phyloP scores from a whole-genome alignment of 2,797 vertebrate genomes.

The Cichlasoma orientale region DNA sequence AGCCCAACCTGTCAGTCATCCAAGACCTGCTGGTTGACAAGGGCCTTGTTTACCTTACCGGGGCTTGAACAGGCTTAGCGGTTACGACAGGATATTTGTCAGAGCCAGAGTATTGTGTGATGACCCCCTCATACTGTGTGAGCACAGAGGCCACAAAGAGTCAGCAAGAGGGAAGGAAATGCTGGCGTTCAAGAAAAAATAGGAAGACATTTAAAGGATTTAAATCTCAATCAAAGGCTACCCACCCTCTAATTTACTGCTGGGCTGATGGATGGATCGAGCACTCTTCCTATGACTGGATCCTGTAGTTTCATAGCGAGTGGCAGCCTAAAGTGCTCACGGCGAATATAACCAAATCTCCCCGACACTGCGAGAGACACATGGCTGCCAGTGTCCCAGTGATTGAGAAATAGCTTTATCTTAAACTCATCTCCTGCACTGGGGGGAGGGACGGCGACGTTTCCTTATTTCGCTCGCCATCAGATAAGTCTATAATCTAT shows the following conservation, averaged over 20 bases:
- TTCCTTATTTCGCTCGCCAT: constrained; percentile 52
- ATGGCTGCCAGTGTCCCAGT: constrained; percentile 16
- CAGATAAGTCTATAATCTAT: constrained; percentile 71
- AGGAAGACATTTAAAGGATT: neutral
- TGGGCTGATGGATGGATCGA: constrained; percentile 51
- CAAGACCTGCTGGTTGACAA: constrained; percentile 65
- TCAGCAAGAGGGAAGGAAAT: constrained; percentile 19
- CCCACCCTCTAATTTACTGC: constrained; percentile 18
- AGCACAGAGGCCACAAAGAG: neutral
- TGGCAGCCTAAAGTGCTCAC: constrained; percentile 13
- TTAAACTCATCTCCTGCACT: constrained; percentile 61
- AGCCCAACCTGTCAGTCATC: constrained; percentile 57
- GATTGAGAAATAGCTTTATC: constrained; percentile 69
- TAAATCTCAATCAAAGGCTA: neutral
- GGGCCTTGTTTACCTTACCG: constrained; percentile 63
- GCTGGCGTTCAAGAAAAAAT: neutral
- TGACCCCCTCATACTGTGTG: neutral
- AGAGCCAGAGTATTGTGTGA: constrained; percentile 39
- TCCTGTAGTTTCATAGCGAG: constrained; percentile 37
- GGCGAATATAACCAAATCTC: constrained; percentile 1
- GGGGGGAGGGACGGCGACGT: constrained; percentile 4
- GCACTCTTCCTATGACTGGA: constrained; percentile 41
- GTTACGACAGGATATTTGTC: constrained; percentile 50
- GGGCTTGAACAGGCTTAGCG: constrained; percentile 43
- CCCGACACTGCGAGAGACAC: constrained; percentile 13